Base-by-base conservation (phyloP, 2,113 vertebrate species). In the Sinocyclocheilus anophthalmus region DNA sequence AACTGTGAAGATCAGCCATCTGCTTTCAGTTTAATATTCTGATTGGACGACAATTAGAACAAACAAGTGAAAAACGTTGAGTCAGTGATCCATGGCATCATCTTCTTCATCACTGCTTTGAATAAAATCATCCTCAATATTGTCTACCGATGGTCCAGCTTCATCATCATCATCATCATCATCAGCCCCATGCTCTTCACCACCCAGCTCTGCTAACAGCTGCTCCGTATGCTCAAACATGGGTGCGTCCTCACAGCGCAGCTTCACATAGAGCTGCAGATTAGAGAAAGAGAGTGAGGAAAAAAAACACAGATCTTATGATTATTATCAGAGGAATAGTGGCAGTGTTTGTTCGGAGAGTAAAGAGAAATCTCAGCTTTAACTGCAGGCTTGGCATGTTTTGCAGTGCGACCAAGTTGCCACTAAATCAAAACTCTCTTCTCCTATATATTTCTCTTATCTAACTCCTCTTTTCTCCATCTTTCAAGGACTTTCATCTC, bases 221-320 rank as follows among this genome's bases (percentile, higher is more conserved):
- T 95, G 94, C 81, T 95, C 94, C 16, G 91, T 87, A 6, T 95
- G 95, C 87, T 95, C 94, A 90, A 94, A 84, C 92, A 96, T 86
- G 1, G 93, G 92, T 57, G 90, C 83, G 88, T 95, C 94, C 26
- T 95, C 95, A 86, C 95, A 96, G 12, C 61, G 90, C 86, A 96
- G 91, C 91, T 96, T 96, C 67, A 20, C 50, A 85, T 95, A 94
- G 45, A 96, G 91, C 95, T 96, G 85, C 2, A 82, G 83, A 85
- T 84, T 18, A 88, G 75, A 88, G 69, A 87, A 9, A 65, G 70
- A 81, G 73, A 89, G 45, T 83, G 69, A 85, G 20, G 12, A 78
- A 78, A 18, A 24, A 48, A 33, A 70, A 13, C n/a, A 26, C 26
- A 26, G 13, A 59, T 14, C 45, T 26, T 20, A 82, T 69, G 59